Conservation (phyloP, 2,888 invertebrate species). For the Cantharis rustica region DNA sequence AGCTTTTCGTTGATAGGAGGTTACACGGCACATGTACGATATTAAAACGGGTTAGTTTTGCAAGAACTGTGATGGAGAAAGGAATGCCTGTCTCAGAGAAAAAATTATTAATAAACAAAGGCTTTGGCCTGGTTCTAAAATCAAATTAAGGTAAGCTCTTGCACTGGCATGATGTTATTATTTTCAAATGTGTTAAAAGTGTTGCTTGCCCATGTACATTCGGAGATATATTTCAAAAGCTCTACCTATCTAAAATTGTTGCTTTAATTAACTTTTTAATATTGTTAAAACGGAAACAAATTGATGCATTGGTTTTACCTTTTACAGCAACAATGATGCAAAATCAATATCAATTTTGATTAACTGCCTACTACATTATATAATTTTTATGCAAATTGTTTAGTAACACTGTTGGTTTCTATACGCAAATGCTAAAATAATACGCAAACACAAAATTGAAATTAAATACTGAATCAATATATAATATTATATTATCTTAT, state of each 20-base stretch:
- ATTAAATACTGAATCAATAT: too few relatives aligned
- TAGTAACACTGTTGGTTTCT: background rate
- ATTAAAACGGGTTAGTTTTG: slow-evolving; percentile 29
- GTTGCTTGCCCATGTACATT: too few relatives aligned
- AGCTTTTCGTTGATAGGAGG: slow-evolving; percentile 6
- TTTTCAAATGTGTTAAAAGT: background rate
- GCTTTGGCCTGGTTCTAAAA: slow-evolving; percentile 26
- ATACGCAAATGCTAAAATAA: background rate
- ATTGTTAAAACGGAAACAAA: too few relatives aligned
- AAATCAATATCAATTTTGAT: background rate
- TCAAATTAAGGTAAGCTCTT: slow-evolving; percentile 7
- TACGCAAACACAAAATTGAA: too few relatives aligned
- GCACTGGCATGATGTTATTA: background rate
- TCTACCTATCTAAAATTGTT: background rate
- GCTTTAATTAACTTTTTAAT: background rate
- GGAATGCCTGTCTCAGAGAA: slow-evolving; percentile 39
- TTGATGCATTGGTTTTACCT: background rate
- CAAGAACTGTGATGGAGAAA: slow-evolving; percentile 33
- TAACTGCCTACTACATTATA: background rate
- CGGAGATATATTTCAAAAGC: too few relatives aligned
- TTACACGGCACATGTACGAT: background rate
- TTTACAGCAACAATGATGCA: background rate
- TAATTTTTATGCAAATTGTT: background rate
- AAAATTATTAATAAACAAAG: slow-evolving; percentile 33
- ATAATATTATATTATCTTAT: too few relatives aligned